Conservation (phyloP, 2,888 invertebrate genomes). For the Aphidius colemani region DNA sequence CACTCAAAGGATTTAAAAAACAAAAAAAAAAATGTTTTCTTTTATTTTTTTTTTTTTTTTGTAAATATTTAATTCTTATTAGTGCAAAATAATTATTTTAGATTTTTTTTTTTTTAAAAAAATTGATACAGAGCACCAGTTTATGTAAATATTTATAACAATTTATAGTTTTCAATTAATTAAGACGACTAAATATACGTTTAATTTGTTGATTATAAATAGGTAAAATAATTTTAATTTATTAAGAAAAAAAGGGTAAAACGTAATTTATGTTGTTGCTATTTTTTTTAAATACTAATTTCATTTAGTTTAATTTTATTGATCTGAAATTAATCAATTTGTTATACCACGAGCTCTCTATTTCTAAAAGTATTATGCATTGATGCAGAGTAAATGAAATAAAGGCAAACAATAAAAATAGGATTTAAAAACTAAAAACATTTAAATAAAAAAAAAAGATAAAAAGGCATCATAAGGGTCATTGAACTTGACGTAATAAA, state of each 20-base stretch:
- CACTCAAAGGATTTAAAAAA: slow-evolving; percentile 27
- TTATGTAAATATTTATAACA: no score
- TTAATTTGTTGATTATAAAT: no score
- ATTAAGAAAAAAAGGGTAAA: no score
- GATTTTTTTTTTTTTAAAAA: slow-evolving; percentile 8
- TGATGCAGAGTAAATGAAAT: neutral
- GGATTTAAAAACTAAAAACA: neutral
- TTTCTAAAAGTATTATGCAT: slow-evolving; percentile 33
- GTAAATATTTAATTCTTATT: slow-evolving; percentile 15
- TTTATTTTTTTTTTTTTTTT: slow-evolving; percentile 7
- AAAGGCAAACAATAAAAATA: neutral
- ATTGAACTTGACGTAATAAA: neutral
- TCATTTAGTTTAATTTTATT: no score
- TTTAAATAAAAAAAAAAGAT: neutral
- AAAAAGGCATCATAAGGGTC: neutral
- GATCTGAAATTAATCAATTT: no score
- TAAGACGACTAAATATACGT: no score
- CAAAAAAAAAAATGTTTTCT: slow-evolving; percentile 10
- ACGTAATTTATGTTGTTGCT: no score
- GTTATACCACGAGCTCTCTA: slow-evolving; percentile 32
- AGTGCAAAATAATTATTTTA: neutral
- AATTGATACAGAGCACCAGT: neutral
- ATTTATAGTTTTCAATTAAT: no score
- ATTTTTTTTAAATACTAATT: no score
- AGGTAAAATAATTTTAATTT: no score